These are phyloP conservation scores for Myrmophylax atrothorax DNA, from an alignment of 2,113 vertebrate species.

Conservation along the genomic window DNA sequence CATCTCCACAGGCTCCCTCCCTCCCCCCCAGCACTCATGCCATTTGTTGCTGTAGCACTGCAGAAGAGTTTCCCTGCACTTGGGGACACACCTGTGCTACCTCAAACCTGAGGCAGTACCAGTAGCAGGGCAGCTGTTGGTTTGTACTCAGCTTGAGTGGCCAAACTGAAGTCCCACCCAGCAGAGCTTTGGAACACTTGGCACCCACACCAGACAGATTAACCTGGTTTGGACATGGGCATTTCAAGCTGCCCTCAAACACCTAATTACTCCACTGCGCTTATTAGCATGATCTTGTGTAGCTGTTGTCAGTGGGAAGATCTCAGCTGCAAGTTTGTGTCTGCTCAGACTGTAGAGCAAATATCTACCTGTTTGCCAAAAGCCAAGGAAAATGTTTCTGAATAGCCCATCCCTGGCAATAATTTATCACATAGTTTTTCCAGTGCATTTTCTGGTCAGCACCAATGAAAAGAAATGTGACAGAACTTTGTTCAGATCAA, in stretches of 20 bases:
- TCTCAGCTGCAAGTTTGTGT: background rate
- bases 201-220: background rate
- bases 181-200: background rate
- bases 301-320: background rate
- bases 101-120: background rate
- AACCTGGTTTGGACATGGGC: background rate
- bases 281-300: background rate
- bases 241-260: background rate
- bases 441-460: background rate
- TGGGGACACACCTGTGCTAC: background rate
- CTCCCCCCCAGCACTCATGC: background rate
- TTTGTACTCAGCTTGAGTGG: rapidly evolving
- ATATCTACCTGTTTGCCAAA: background rate
- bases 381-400: background rate
- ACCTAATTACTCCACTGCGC: background rate
- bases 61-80: rapidly evolving
- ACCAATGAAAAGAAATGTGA: background rate
- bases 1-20: background rate
- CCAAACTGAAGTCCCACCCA: background rate
- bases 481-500: background rate
- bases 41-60: background rate
- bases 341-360: background rate
- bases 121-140: background rate
- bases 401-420: background rate
- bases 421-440: background rate